Evolutionary conservation across 2,797 vertebrate genomes (phyloP).

Genomic region (Halcyon badia): DNA sequence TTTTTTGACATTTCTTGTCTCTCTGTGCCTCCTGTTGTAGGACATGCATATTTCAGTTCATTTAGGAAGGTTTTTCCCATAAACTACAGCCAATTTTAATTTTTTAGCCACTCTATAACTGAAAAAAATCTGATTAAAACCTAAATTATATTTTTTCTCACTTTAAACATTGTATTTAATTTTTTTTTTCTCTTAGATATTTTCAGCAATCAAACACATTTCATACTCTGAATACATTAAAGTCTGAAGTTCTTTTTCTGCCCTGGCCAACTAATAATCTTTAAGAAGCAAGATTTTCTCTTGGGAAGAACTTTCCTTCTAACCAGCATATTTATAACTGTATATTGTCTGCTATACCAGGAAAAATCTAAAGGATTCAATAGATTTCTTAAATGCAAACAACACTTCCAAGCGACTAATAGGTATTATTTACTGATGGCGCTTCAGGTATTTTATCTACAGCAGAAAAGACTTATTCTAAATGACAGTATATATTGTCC

Average conservation of each 20-base stretch:
- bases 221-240: not conserved
- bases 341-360: not conserved
- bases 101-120: not conserved
- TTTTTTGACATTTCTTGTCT: not conserved
- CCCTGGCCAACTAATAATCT: not conserved
- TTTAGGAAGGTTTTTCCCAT: not conserved
- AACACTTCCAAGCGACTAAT: not conserved
- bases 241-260: not conserved
- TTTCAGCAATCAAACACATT: not conserved
- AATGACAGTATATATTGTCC: not conserved
- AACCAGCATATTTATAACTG: not conserved
- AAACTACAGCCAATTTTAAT: not conserved
- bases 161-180: not conserved
- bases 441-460: not conserved
- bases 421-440: not conserved
- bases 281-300: not conserved
- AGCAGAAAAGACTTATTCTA: slow-evolving; percentile 4
- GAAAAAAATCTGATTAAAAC: not conserved
- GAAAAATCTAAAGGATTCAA: not conserved
- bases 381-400: not conserved
- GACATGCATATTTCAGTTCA: not conserved
- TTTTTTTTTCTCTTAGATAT: not conserved
- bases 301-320: not conserved
- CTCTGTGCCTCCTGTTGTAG: not conserved
- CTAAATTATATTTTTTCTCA: not conserved